Percentiles rank a stretch among this genome's conserved stretches.
Evolutionary conservation across 2,113 vertebrate genomes (phyloP).

Genomic region (Chloropsis hardwickii): DNA sequence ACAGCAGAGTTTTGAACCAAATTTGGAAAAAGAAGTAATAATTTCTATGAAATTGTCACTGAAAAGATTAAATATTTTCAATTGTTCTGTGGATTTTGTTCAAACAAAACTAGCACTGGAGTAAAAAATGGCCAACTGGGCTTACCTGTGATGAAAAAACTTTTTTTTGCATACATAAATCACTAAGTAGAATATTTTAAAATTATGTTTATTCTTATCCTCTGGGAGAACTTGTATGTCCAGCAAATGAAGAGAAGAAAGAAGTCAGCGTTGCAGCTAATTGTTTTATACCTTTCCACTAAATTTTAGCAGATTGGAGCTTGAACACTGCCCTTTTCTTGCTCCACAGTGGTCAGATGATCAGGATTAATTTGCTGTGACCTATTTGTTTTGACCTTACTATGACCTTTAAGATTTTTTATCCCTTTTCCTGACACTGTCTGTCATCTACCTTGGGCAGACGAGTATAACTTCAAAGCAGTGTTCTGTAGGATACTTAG

Average conservation of each 20-base stretch:
- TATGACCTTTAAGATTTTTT: constrained; percentile 61
- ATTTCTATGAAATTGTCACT: background rate
- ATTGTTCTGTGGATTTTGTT: background rate
- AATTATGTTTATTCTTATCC: background rate
- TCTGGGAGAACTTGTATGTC: background rate
- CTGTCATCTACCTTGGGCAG: constrained; percentile 57
- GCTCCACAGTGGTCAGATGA: constrained; percentile 51
- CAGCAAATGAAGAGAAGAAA: background rate
- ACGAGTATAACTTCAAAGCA: constrained; percentile 65
- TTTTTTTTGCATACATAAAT: background rate
- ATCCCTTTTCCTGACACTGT: constrained; percentile 50
- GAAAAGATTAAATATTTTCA: background rate
- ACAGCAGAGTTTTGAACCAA: background rate
- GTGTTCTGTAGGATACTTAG: constrained; percentile 34
- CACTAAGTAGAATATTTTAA: background rate
- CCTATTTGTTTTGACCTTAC: constrained; percentile 72
- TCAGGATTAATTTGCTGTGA: constrained; percentile 76
- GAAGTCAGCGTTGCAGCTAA: background rate
- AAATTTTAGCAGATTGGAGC: constrained; percentile 36
- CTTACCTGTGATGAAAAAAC: background rate
- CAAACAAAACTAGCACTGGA: background rate
- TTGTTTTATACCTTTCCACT: constrained; percentile 41
- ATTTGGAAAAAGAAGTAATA: background rate
- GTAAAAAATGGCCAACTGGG: background rate
- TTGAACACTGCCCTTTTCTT: constrained; percentile 39